Percentiles rank a stretch among this genome's conserved stretches.
These are phyloP conservation scores for Pseudomyrmex concolor DNA, from an alignment of 1,140 invertebrate genomes.

Conservation along the genomic window DNA sequence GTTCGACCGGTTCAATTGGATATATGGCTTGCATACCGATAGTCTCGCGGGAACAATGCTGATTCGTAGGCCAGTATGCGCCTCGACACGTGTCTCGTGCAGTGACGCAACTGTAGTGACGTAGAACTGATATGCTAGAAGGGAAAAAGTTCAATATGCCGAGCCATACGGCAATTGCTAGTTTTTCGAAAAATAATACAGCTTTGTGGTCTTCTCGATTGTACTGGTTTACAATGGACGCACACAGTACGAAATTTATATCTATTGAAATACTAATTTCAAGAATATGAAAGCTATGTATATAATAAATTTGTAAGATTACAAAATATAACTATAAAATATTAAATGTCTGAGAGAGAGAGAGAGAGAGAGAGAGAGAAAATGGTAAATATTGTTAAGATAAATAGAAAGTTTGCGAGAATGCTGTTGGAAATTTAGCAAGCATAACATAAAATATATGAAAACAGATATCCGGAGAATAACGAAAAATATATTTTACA, in stretches of 20 bases:
- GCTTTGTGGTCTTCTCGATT: background rate
- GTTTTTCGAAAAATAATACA: no score
- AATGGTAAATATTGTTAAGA: background rate
- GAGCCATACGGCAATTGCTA: no score
- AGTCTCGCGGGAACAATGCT: conserved; percentile 62
- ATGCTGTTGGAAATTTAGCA: background rate
- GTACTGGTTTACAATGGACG: background rate
- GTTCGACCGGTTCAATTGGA: conserved; percentile 66
- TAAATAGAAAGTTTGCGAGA: background rate
- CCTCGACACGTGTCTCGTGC: background rate
- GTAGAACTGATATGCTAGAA: background rate
- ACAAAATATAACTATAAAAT: no score
- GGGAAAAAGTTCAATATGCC: background rate
- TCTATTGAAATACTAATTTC: background rate
- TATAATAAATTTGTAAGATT: background rate
- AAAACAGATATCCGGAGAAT: background rate
- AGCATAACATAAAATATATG: background rate
- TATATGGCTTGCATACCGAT: conserved; percentile 64
- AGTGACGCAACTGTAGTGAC: conserved; percentile 15
- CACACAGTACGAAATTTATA: background rate
- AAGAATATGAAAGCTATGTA: background rate
- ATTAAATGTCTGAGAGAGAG: background rate
- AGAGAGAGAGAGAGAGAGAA: no score
- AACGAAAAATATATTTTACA: conserved; percentile 13
- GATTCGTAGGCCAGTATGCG: conserved; percentile 17